Conservation (phyloP, 2,113 vertebrate species). For the Scomber scombrus region DNA sequence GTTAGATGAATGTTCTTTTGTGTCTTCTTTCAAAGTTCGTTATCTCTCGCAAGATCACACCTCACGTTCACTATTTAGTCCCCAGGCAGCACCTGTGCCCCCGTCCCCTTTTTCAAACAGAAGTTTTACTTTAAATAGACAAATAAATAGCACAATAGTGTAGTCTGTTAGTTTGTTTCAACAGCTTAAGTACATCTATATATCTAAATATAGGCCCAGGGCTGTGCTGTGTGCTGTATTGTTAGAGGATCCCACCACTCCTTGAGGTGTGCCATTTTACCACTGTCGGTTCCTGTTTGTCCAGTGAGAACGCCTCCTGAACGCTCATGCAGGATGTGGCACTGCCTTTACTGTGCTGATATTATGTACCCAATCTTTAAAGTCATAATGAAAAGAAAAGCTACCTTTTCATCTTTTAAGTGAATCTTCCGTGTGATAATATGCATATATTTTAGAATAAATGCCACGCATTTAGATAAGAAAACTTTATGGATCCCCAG, state of each 20-base stretch:
- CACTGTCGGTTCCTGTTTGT: conserved; percentile 72
- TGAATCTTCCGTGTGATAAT: not conserved
- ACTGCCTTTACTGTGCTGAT: conserved; percentile 23
- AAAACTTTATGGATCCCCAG: not conserved
- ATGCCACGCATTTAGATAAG: not conserved
- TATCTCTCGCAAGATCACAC: conserved; percentile 5
- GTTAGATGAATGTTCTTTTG: conserved; percentile 25
- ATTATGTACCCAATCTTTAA: conserved; percentile 7
- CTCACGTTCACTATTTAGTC: conserved; percentile 6
- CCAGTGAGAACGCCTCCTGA: conserved; percentile 53
- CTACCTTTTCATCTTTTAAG: not conserved
- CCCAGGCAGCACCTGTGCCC: conserved; percentile 22
- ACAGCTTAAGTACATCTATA: not conserved
- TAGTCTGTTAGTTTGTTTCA: not conserved
- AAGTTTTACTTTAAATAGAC: conserved; percentile 14
- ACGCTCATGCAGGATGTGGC: conserved; percentile 64
- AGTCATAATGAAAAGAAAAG: not conserved
- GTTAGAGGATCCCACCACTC: conserved; percentile 59
- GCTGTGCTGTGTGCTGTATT: conserved; percentile 19
- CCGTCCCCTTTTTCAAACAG: conserved; percentile 34
- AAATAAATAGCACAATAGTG: not conserved
- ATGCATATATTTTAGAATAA: not conserved
- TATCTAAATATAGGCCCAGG: conserved; percentile 19
- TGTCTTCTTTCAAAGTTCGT: conserved; percentile 30
- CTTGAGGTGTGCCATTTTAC: conserved; percentile 77